Percentiles rank a stretch among this genome's conserved stretches.
These are phyloP conservation scores for Lasioglossum albipes DNA, from an alignment of 1,140 invertebrate species.

Conservation along the genomic window DNA sequence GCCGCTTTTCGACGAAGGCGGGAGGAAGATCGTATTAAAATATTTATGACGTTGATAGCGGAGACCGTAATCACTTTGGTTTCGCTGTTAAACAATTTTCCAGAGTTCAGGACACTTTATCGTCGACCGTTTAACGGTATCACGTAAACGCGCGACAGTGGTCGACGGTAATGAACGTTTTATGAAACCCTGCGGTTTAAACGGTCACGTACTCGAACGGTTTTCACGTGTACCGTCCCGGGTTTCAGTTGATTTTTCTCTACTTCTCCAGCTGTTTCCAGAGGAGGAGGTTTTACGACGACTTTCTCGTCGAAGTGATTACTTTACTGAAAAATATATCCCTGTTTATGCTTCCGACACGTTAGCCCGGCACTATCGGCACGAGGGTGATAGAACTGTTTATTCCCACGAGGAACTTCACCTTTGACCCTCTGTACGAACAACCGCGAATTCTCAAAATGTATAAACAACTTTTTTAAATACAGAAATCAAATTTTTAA, in stretches of 20 bases:
- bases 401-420: too few relatives aligned
- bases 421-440: too few relatives aligned
- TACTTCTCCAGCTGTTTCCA: not conserved
- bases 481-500: too few relatives aligned
- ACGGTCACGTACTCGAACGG: not conserved
- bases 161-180: slow-evolving; percentile 10
- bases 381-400: too few relatives aligned
- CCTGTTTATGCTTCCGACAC: too few relatives aligned
- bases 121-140: slow-evolving; percentile 8
- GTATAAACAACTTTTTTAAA: too few relatives aligned
- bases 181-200: not conserved
- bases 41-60: slow-evolving; percentile 23
- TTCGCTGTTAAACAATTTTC: slow-evolving; percentile 14
- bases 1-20: too few relatives aligned
- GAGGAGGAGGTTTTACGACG: not conserved
- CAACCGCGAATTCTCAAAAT: too few relatives aligned
- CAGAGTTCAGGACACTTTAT: slow-evolving; percentile 9
- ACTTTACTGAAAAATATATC: too few relatives aligned
- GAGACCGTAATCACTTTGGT: slow-evolving; percentile 1
- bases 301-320: too few relatives aligned
- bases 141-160: not conserved
- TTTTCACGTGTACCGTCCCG: not conserved
- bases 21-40: not conserved
- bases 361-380: too few relatives aligned
- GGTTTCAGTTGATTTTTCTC: not conserved